Evolutionary conservation across 53 echinoderm and acorn worm genomes (phyloP).

Genomic region (Stichopus horrens): DNA sequence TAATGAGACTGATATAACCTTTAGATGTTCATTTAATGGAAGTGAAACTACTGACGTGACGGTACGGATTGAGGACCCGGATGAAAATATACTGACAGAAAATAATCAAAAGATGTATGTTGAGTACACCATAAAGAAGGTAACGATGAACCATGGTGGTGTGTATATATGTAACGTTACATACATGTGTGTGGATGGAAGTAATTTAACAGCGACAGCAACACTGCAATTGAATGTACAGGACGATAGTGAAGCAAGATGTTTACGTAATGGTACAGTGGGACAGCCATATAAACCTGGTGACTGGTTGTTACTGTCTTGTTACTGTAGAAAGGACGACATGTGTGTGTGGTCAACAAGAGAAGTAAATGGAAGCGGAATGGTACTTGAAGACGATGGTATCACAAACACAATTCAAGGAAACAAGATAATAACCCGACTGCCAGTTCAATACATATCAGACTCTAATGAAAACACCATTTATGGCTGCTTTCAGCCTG

Average conservation of each 20-base stretch:
- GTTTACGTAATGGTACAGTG: background rate
- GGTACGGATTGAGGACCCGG: background rate
- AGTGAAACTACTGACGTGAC: background rate
- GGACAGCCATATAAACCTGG: background rate
- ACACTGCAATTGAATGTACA: background rate
- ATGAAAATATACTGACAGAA: background rate
- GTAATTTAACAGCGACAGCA: background rate
- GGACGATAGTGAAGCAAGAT: background rate
- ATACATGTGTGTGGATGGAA: background rate
- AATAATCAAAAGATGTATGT: background rate
- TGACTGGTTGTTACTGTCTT: background rate
- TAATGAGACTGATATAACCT: background rate
- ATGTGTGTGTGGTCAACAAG: background rate
- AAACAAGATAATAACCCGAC: too few species aligned
- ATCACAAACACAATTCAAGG: too few species aligned
- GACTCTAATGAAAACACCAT: too few species aligned
- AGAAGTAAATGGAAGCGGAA: background rate
- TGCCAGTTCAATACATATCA: too few species aligned
- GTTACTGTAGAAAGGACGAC: background rate
- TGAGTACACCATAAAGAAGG: background rate
- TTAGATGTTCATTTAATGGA: background rate
- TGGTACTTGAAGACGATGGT: too few species aligned
- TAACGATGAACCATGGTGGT: background rate
- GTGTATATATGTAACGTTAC: background rate
- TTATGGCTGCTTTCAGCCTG: too few species aligned